Base-by-base conservation (phyloP, 2,888 invertebrate genomes). In the Rutpela maculata region DNA sequence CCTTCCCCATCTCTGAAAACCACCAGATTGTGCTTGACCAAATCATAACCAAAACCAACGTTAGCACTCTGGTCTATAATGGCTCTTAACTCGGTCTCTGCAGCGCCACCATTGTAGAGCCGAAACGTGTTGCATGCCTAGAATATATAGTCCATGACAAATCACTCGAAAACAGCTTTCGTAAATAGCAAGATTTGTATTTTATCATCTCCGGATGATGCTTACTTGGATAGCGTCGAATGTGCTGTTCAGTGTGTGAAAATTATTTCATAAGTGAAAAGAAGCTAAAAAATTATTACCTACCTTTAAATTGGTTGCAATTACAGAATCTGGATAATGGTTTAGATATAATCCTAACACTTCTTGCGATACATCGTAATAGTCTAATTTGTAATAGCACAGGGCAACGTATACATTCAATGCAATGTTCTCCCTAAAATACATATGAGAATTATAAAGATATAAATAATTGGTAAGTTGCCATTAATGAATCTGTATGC, bases 321-420 rank as follows among this genome's bases (percentile, higher is more conserved):
- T 96, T 0, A 98, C 97, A 79, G 99, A 99, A 85, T 98, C 98
- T 3, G 97, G 95, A 89, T 95, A 95, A 87, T 96, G 95, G 78
- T 96, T 95, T 70, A 99, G 91, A 89, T 99, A 99, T 22, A 97
- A 94, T 22, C 96, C 96, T 15, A 99, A 91, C n/a, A 98, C 97
- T 90, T 99, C 99, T 90, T 99, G 98, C 0, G 99, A 98, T 65
- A 98, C 98, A 89, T 99, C 99, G 88, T 98, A 99, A 89, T 98
- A 99, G 90, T 99, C 99, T 86, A 99, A 91, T 89, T 99, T 99
- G 91, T 99, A 99, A 90, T 99, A 99, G 88, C 99, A 99, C 17
- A 99, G 91, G 0, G 99, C 99, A 75, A 99, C 95, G 89, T 99
- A 99, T 4, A 99, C 98, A 90, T 99, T 99, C 77, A 99, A 90